Evolutionary conservation across 2,888 invertebrate genomes (phyloP).

Genomic region (Drosophila demipolita): DNA sequence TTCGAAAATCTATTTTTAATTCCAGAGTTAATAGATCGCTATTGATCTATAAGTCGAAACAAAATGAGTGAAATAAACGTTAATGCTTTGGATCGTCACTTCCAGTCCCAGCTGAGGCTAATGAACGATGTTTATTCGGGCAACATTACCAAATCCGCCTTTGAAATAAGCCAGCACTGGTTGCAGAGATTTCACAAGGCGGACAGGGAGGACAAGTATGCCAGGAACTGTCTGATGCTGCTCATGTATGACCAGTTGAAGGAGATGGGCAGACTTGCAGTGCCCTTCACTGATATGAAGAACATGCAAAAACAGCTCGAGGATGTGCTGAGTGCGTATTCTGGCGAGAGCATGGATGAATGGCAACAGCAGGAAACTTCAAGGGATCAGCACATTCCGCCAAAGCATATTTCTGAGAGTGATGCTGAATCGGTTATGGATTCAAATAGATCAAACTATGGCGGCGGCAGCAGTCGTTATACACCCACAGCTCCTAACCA

Average conservation of each 20-base stretch:
- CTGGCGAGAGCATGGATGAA: slow-evolving; percentile 8
- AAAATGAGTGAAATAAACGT: slow-evolving; percentile 50
- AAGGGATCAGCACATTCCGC: neutral
- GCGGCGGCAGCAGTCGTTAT: neutral
- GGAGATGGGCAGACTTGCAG: slow-evolving; percentile 38
- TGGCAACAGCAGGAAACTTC: neutral
- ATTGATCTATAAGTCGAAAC: neutral
- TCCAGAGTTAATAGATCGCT: slow-evolving; percentile 3
- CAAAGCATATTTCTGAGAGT: neutral
- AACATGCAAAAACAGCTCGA: slow-evolving; percentile 36
- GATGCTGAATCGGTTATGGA: neutral
- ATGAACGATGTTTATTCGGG: slow-evolving; percentile 27
- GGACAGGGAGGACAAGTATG: slow-evolving; percentile 42
- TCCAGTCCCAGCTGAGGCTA: slow-evolving; percentile 40
- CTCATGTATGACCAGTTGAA: slow-evolving; percentile 57
- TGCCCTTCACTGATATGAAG: slow-evolving; percentile 42
- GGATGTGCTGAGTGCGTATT: slow-evolving; percentile 45
- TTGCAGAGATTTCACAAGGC: slow-evolving; percentile 39
- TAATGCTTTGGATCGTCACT: slow-evolving; percentile 55
- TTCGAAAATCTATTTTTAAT: slow-evolving; percentile 1
- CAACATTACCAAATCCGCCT: slow-evolving; percentile 10
- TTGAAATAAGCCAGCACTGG: slow-evolving; percentile 42
- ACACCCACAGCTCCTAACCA: neutral
- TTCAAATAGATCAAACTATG: neutral
- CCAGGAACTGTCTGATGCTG: slow-evolving; percentile 65